Evolutionary conservation across 2,113 vertebrate species (phyloP).

Genomic region (Vulpes lagopus): DNA sequence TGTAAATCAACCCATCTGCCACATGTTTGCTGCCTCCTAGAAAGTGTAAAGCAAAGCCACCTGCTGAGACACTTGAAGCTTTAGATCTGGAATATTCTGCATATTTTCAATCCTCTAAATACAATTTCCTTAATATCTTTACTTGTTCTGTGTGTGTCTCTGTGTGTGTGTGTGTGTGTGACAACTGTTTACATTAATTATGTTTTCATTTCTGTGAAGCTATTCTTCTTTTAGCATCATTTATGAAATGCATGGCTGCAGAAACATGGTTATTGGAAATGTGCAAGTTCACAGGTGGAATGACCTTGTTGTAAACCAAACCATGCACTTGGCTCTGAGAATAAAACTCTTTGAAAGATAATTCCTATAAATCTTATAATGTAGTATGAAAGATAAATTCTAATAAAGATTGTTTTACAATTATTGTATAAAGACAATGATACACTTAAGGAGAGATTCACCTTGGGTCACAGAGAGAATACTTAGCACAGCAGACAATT

Average conservation of each 20-base stretch:
- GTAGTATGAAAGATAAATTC: neutral
- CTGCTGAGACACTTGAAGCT: neutral
- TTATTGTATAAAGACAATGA: neutral
- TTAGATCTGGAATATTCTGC: neutral
- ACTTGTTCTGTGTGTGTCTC: neutral
- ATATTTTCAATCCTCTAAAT: neutral
- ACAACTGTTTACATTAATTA: neutral
- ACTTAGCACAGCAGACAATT: neutral
- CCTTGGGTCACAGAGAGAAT: neutral
- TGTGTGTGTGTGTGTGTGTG: neutral
- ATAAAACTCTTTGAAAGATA: neutral
- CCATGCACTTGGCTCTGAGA: neutral
- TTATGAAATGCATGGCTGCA: neutral
- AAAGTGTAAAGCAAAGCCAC: neutral
- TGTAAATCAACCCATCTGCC: neutral
- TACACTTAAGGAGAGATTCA: neutral
- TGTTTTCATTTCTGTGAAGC: neutral
- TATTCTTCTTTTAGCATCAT: neutral
- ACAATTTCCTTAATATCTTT: neutral
- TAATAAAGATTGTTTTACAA: neutral
- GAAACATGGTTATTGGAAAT: neutral
- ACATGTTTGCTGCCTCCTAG: neutral
- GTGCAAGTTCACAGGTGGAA: neutral
- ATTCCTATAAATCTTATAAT: neutral
- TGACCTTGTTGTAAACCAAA: neutral